Evolutionary conservation across 2,113 vertebrate species (phyloP).

Genomic region (Copsychus sechellarum): DNA sequence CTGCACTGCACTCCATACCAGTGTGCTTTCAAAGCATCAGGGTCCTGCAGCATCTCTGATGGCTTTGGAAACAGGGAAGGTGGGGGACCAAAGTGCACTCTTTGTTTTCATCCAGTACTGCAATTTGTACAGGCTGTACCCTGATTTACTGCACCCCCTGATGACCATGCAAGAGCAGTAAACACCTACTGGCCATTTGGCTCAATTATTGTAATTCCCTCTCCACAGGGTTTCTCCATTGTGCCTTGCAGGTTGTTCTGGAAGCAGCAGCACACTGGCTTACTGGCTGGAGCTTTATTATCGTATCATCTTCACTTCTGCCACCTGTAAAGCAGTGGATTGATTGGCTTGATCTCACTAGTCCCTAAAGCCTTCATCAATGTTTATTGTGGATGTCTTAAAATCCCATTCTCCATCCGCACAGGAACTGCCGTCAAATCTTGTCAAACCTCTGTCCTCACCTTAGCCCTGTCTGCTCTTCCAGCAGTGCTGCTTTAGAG

Average conservation of each 20-base stretch:
- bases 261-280: background rate
- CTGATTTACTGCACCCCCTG: background rate
- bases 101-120: background rate
- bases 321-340: background rate
- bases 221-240: conserved; percentile 10
- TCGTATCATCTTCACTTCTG: background rate
- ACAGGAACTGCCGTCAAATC: background rate
- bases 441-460: background rate
- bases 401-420: background rate
- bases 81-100: background rate
- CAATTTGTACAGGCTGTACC: background rate
- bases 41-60: background rate
- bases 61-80: background rate
- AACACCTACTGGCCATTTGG: conserved; percentile 14
- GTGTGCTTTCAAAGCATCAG: background rate
- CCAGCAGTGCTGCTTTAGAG: background rate
- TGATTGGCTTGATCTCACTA: background rate
- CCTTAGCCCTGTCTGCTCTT: background rate
- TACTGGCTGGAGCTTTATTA: background rate
- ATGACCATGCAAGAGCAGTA: conserved; percentile 16
- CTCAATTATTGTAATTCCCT: conserved; percentile 40
- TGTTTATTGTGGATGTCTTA: background rate
- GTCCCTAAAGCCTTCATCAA: background rate
- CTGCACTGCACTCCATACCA: background rate
- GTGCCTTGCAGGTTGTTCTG: background rate